Percentiles rank a stretch among this genome's conserved stretches.
Evolutionary conservation across 2,797 vertebrate species (phyloP).

Genomic region (Phoebastria nigripes): DNA sequence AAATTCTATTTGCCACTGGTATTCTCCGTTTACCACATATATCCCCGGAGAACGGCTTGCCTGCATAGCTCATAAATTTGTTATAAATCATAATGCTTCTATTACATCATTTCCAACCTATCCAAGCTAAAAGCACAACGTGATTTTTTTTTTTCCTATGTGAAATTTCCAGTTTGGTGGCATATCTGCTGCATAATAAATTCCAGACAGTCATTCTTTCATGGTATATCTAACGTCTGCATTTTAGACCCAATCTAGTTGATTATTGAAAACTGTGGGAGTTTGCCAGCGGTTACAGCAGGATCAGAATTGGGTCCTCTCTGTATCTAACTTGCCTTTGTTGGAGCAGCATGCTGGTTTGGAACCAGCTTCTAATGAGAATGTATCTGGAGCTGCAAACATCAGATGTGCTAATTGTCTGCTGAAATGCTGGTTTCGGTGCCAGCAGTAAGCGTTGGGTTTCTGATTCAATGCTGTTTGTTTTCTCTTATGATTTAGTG

Average conservation of each 20-base stretch:
- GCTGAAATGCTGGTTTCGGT: slow-evolving; percentile 33
- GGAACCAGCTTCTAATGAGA: slow-evolving; percentile 24
- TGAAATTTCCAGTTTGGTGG: slow-evolving; percentile 75
- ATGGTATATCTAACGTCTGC: slow-evolving; percentile 60
- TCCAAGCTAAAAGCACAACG: slow-evolving; percentile 59
- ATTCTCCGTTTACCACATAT: slow-evolving; percentile 63
- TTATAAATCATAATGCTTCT: slow-evolving; percentile 70
- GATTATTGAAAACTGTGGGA: slow-evolving; percentile 47
- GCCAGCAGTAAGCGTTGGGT: neutral
- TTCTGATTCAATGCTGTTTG: slow-evolving; percentile 19
- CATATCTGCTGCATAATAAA: slow-evolving; percentile 74
- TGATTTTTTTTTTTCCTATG: slow-evolving; percentile 26
- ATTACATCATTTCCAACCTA: slow-evolving; percentile 72
- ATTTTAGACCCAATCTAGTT: slow-evolving; percentile 39
- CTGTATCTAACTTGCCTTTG: slow-evolving; percentile 25
- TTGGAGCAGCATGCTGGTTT: slow-evolving; percentile 21
- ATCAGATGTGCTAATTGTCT: slow-evolving; percentile 31
- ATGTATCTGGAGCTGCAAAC: slow-evolving; percentile 17
- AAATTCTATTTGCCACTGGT: slow-evolving; percentile 62
- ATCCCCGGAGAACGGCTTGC: slow-evolving; percentile 52
- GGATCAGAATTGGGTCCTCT: neutral
- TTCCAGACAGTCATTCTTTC: slow-evolving; percentile 69
- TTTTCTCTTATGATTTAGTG: slow-evolving; percentile 17
- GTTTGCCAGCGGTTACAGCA: slow-evolving; percentile 25
- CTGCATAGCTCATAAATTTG: slow-evolving; percentile 65